A percentile compares a stretch with the other conserved stretches of the same genome.
These are phyloP conservation scores for Aphelocoma californica DNA, from an alignment of 2,797 vertebrate genomes.

Conservation along the genomic window DNA sequence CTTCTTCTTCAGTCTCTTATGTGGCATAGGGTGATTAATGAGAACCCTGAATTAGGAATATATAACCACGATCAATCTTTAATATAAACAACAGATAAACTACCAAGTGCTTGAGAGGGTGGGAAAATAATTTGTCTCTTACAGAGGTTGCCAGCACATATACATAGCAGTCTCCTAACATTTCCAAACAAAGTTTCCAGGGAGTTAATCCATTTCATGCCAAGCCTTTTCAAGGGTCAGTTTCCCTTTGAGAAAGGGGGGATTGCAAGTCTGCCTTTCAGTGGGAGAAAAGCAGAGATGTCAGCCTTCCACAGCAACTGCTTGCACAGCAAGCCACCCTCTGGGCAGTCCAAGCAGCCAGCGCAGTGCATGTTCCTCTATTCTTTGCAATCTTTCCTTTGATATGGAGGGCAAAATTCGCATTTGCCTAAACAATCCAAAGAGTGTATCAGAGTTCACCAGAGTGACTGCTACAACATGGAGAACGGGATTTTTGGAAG, in stretches of 20 bases:
- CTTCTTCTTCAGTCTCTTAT: neutral
- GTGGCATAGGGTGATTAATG: slow-evolving; percentile 41
- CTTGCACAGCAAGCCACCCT: neutral
- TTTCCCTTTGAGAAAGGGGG: neutral
- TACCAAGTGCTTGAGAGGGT: slow-evolving; percentile 58
- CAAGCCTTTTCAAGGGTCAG: slow-evolving; percentile 31
- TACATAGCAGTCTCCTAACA: slow-evolving; percentile 30
- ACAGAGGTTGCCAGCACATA: neutral
- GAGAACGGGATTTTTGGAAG: neutral
- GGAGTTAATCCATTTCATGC: slow-evolving; percentile 42
- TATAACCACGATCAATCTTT: slow-evolving; percentile 46
- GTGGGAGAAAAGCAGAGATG: neutral
- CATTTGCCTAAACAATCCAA: neutral
- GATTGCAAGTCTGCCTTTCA: neutral
- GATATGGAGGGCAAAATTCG: neutral
- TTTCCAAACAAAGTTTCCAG: slow-evolving; percentile 59
- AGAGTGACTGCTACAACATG: neutral
- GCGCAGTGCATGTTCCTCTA: neutral
- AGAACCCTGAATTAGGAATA: slow-evolving; percentile 33
- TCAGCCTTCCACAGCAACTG: neutral
- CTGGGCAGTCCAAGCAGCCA: neutral
- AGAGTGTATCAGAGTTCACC: neutral
- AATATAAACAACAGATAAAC: slow-evolving; percentile 66
- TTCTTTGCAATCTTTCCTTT: neutral
- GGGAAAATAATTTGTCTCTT: slow-evolving; percentile 67